phyloP scores from a whole-genome alignment of 2,888 invertebrate genomes.

The Hylaea fasciaria region DNA sequence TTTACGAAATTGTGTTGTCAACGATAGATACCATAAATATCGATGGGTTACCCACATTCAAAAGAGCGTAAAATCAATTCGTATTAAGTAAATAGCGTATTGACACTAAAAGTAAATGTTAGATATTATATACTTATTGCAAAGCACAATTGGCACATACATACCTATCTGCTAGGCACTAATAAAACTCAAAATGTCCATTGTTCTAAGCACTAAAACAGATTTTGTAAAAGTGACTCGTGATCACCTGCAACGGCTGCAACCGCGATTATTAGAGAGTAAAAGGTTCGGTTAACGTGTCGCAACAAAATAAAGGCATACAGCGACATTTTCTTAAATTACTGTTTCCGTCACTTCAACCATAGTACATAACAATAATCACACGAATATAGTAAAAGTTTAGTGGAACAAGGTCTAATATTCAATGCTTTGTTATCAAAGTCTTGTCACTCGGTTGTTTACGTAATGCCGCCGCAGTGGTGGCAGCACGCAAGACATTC shows the following conservation, averaged over 20 bases:
- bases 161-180: too few species aligned
- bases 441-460: constrained; percentile 28
- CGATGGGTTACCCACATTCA: too few species aligned
- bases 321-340: constrained; percentile 24
- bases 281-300: constrained; percentile 3
- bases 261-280: neutral
- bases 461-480: constrained; percentile 20
- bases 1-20: too few species aligned
- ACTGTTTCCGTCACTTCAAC: constrained; percentile 41
- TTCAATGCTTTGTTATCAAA: constrained; percentile 43
- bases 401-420: constrained; percentile 48
- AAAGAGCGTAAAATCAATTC: neutral
- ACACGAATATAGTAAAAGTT: constrained; percentile 45
- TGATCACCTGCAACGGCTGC: neutral
- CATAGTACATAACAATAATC: constrained; percentile 32
- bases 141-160: too few species aligned
- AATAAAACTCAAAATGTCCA: neutral
- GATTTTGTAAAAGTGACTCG: constrained; percentile 5
- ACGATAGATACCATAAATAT: too few species aligned
- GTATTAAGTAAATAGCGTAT: neutral
- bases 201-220: neutral
- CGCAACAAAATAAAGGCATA: constrained; percentile 13
- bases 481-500: constrained; percentile 19
- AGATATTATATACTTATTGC: too few species aligned
- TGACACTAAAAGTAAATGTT: neutral